phyloP scores from a whole-genome alignment of 2,797 vertebrate species.

The Sibirionetta formosa region DNA sequence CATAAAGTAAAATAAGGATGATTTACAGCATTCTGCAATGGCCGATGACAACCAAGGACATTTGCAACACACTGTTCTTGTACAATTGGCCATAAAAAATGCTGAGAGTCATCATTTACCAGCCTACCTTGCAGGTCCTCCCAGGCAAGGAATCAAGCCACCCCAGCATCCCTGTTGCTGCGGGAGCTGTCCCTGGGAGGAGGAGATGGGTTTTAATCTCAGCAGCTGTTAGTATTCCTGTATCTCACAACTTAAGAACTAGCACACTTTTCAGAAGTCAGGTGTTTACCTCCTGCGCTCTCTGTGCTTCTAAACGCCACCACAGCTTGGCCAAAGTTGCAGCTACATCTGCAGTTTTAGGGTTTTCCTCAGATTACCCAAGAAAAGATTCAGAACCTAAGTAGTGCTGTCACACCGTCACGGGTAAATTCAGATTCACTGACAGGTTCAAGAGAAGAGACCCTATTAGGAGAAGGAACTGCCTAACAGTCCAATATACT shows the following conservation, averaged over 20 bases:
- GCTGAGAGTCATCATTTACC: neutral
- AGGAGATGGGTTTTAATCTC: neutral
- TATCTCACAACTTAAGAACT: neutral
- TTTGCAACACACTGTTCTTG: neutral
- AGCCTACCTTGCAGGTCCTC: neutral
- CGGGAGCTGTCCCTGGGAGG: neutral
- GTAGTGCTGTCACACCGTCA: neutral
- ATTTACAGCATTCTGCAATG: constrained; percentile 44
- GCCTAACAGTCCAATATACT: neutral
- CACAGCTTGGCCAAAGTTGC: neutral
- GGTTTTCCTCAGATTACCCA: neutral
- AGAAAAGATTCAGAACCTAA: neutral
- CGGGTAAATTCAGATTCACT: neutral
- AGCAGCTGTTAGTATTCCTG: neutral
- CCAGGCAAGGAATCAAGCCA: neutral
- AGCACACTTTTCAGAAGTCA: neutral
- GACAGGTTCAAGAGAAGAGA: neutral
- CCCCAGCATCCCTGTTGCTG: neutral
- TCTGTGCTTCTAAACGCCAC: neutral
- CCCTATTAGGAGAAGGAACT: neutral
- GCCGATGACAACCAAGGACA: constrained; percentile 52
- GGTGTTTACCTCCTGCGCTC: neutral
- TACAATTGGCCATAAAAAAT: constrained; percentile 22
- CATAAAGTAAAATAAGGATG: constrained; percentile 61
- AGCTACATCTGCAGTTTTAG: neutral